These are phyloP conservation scores for Chaetodon auriga DNA, from an alignment of 2,113 vertebrate genomes.

Conservation along the genomic window DNA sequence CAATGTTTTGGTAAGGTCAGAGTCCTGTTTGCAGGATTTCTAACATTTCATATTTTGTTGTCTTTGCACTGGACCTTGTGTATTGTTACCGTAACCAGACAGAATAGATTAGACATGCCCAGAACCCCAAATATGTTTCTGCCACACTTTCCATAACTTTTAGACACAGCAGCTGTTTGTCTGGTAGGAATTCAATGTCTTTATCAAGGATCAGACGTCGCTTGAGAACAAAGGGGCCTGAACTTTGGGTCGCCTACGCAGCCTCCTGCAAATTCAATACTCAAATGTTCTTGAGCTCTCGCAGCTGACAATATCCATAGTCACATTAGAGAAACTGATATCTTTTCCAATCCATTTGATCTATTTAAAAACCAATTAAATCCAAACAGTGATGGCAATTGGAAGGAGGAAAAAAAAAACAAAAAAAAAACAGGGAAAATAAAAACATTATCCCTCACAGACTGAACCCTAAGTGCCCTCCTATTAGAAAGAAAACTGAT, in stretches of 20 bases:
- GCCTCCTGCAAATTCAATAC: constrained; percentile 4
- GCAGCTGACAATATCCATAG: constrained; percentile 23
- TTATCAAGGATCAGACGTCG: constrained; percentile 13
- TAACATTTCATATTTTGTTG: constrained; percentile 19
- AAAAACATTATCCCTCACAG: constrained; percentile 62
- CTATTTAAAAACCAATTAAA: constrained; percentile 78
- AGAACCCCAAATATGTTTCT: not conserved
- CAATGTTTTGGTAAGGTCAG: constrained; percentile 46
- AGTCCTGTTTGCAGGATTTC: constrained; percentile 30
- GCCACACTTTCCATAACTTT: not conserved
- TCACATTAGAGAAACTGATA: constrained; percentile 42
- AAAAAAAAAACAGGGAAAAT: constrained; percentile 42
- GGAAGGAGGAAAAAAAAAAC: not conserved
- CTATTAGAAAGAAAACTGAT: constrained; percentile 63
- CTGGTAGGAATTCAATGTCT: not conserved
- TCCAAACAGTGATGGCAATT: constrained; percentile 62
- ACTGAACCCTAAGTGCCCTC: constrained; percentile 47
- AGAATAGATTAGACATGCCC: not conserved
- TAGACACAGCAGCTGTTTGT: not conserved
- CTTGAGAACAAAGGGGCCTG: not conserved
- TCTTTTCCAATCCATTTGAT: constrained; percentile 57
- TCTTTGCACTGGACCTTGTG: constrained; percentile 11
- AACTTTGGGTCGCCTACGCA: not conserved
- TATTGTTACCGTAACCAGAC: constrained; percentile 7
- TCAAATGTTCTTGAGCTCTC: not conserved